phyloP scores from a whole-genome alignment of 2,113 vertebrate genomes.

The Odobenus rosmarus region DNA sequence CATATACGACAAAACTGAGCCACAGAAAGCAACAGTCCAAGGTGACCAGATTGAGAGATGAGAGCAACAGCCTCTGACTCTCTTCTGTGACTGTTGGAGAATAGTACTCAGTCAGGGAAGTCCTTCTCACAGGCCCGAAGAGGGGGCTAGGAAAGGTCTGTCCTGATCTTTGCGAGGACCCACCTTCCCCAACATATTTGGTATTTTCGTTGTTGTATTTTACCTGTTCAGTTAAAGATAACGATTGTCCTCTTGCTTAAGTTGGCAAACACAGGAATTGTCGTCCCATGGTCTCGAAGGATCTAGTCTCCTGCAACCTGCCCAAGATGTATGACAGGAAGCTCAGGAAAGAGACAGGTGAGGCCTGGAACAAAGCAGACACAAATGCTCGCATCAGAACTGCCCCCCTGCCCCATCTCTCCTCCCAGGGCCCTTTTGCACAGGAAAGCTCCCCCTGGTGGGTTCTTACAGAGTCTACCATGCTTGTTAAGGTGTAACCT shows the following conservation, averaged over 20 bases:
- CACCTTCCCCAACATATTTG: neutral
- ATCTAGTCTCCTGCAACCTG: neutral
- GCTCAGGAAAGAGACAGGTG: neutral
- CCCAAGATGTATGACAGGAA: neutral
- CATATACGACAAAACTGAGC: neutral
- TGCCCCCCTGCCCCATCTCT: neutral
- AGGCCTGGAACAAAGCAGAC: neutral
- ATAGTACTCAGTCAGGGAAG: neutral
- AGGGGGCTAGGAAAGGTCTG: neutral
- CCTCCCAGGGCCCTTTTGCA: neutral
- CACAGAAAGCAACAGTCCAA: neutral
- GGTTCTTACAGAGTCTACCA: neutral
- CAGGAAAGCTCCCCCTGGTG: neutral
- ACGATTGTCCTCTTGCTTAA: neutral
- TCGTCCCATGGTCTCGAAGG: neutral
- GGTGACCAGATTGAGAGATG: neutral
- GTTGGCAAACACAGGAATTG: neutral
- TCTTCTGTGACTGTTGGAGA: neutral
- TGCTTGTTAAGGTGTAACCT: neutral
- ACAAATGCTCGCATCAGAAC: neutral
- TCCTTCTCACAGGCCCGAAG: neutral
- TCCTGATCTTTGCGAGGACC: neutral
- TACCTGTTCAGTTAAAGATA: neutral
- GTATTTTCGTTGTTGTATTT: neutral
- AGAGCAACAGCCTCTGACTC: neutral